Evolutionary conservation across 1,140 invertebrate species (phyloP).

Genomic region (Apis dorsata): DNA sequence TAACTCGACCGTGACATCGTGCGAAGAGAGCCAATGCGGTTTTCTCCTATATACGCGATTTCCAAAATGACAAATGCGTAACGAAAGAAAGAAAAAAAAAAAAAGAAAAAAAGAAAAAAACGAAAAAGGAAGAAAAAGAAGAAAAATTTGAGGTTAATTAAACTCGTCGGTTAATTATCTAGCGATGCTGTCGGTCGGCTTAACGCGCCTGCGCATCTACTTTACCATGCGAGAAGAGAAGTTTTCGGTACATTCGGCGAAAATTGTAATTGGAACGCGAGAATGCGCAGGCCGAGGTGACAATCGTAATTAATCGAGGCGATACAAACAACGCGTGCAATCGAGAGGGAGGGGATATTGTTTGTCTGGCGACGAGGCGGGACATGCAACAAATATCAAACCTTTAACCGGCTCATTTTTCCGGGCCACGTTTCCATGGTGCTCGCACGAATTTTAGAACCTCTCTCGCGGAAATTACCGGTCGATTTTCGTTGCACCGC

Average conservation of each 20-base stretch:
- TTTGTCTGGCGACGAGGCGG: background rate
- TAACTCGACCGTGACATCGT: conserved; percentile 75
- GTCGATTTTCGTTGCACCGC: background rate
- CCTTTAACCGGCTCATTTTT: conserved; percentile 23
- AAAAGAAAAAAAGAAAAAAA: background rate
- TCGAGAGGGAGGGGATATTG: background rate
- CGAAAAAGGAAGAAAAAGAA: background rate
- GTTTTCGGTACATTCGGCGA: background rate
- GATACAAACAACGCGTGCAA: conserved; percentile 4
- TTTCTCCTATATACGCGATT: conserved; percentile 45
- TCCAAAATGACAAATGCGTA: background rate
- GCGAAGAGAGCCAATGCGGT: conserved; percentile 31
- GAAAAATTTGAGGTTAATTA: conserved; percentile 14
- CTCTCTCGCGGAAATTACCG: background rate
- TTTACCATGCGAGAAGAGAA: background rate
- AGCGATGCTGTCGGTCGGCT: conserved; percentile 14
- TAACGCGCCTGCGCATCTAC: background rate
- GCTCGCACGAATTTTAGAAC: conserved; percentile 13
- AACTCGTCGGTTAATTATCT: conserved; percentile 26
- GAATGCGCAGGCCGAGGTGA: background rate
- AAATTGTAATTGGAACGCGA: conserved; percentile 19
- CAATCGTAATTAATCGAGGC: conserved; percentile 43
- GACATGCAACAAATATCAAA: background rate
- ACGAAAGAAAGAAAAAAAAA: background rate
- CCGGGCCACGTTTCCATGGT: conserved; percentile 10